Conservation (phyloP, 37 sponge, comb jelly and placozoan genomes). For the Agelas oroides region DNA sequence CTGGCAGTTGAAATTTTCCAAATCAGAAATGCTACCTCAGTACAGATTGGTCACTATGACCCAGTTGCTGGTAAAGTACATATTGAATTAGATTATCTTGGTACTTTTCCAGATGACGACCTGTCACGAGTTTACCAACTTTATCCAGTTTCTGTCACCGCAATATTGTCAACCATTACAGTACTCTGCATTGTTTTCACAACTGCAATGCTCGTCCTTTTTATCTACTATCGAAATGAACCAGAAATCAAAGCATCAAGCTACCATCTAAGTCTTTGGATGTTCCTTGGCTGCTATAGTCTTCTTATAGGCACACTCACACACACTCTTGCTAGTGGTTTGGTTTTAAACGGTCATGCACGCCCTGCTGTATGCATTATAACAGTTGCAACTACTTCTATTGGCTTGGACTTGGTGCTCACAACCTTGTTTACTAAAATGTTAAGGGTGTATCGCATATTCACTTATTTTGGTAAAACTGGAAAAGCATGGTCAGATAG, state of each 20-base stretch:
- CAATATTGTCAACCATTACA: not conserved
- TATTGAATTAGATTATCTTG: not conserved
- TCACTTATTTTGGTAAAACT: no score
- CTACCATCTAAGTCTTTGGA: not conserved
- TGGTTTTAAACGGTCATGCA: no score
- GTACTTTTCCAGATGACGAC: no score
- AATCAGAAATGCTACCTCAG: not conserved
- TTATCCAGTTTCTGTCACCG: not conserved
- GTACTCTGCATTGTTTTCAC: not conserved
- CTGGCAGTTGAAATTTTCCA: not conserved
- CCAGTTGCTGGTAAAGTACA: not conserved
- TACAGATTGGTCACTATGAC: conserved; percentile 6
- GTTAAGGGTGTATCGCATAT: no score
- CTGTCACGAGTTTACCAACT: no score
- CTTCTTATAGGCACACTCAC: no score
- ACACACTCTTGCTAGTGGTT: no score
- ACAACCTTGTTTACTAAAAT: no score
- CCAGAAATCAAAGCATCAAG: not conserved
- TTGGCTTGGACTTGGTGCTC: no score
- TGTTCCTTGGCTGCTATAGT: not conserved
- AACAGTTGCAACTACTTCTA: no score
- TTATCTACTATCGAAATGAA: not conserved
- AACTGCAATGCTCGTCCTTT: not conserved
- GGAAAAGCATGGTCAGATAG: no score
- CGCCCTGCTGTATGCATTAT: no score